phyloP scores from a whole-genome alignment of 2,113 vertebrate genomes.

The rat (Rattus norvegicus) region GRCr8 NC_086036.1:20524501-20525000 shows the following conservation, averaged over 20 bases:
- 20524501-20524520: not conserved
- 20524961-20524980: not conserved
- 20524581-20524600: not conserved
- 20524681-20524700: not conserved
- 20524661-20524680: not conserved
- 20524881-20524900: not conserved
- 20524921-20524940: not conserved
- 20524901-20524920: not conserved
- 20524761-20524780: not conserved
- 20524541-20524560: not conserved
- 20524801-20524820: no score
- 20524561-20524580: not conserved
- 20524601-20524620: not conserved
- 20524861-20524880: not conserved
- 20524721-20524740: not conserved
- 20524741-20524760: not conserved
- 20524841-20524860: not conserved
- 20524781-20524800: not conserved
- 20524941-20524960: not conserved
- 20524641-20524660: not conserved
- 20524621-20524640: not conserved
- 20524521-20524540: rapidly evolving
- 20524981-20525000: not conserved
- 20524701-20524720: not conserved
- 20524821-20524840: not conserved